These are phyloP conservation scores for Orchesellides sinensis DNA, from an alignment of 2,888 invertebrate genomes.

Conservation along the genomic window DNA sequence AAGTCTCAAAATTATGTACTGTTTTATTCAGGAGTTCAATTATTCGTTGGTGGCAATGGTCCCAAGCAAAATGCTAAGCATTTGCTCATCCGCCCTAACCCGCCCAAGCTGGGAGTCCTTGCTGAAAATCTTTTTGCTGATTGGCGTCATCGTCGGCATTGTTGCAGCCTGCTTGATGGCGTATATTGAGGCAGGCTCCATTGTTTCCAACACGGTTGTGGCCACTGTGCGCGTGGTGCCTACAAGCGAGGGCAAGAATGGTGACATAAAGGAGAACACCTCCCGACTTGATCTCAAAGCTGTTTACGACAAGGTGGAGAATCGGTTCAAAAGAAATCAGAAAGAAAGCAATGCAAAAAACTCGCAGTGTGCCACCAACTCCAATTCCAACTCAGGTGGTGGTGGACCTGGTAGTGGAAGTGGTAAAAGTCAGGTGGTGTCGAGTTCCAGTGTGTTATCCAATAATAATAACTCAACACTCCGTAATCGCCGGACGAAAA, in stretches of 20 bases:
- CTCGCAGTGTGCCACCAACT: background rate
- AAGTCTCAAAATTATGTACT: background rate
- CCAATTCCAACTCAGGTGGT: conserved; percentile 12
- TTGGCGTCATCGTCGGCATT: conserved; percentile 82
- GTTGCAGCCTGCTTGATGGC: conserved; percentile 81
- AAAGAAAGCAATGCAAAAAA: conserved; percentile 19
- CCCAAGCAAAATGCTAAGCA: conserved; percentile 82
- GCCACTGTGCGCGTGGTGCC: conserved; percentile 74
- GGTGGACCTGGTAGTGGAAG: conserved; percentile 1
- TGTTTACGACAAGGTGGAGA: conserved; percentile 75
- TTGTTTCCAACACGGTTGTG: conserved; percentile 72
- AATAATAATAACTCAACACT: conserved; percentile 45
- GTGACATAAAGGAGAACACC: conserved; percentile 68
- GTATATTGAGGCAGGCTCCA: conserved; percentile 72
- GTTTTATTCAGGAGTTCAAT: conserved; percentile 78
- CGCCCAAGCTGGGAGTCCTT: conserved; percentile 88
- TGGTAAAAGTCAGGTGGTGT: conserved; percentile 9
- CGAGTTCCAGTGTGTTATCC: conserved; percentile 17
- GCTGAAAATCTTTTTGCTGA: conserved; percentile 82
- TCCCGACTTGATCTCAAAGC: conserved; percentile 74
- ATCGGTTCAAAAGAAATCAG: conserved; percentile 73
- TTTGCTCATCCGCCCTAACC: conserved; percentile 83
- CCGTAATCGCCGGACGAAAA: conserved; percentile 46
- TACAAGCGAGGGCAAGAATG: conserved; percentile 70
- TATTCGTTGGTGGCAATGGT: conserved; percentile 85